Evolutionary conservation across 2,797 vertebrate species (phyloP).

Genomic region (Gymnocypris eckloni): DNA sequence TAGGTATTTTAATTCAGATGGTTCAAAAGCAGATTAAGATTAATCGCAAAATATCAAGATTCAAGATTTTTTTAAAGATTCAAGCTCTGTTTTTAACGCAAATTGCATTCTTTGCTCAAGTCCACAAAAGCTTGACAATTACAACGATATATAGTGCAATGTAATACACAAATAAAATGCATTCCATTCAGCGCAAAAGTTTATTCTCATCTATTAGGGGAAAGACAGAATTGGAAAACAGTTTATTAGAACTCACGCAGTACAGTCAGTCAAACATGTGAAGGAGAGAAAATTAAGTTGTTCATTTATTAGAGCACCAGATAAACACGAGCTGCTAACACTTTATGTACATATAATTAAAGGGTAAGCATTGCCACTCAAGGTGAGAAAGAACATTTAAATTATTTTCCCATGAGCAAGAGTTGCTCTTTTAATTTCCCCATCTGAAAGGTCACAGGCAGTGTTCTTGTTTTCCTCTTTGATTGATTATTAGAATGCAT

Average conservation of each 20-base stretch:
- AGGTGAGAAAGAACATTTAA: conserved; percentile 70
- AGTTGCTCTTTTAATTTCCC: conserved; percentile 82
- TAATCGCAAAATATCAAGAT: neutral
- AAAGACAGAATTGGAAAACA: conserved; percentile 32
- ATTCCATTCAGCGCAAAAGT: neutral
- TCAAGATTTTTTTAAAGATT: too few relatives aligned
- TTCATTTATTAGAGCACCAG: conserved; percentile 54
- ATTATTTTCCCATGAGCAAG: conserved; percentile 76
- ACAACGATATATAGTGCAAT: neutral
- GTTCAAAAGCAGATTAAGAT: neutral
- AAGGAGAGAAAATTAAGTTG: conserved; percentile 48
- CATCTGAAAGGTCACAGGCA: conserved; percentile 77
- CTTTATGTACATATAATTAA: conserved; percentile 76
- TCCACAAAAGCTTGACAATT: conserved; percentile 18
- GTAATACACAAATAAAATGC: neutral
- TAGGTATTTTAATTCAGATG: neutral
- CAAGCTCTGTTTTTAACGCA: neutral
- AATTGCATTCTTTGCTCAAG: neutral
- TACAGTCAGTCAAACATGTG: conserved; percentile 32
- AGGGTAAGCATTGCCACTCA: conserved; percentile 72
- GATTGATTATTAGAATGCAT: conserved; percentile 83
- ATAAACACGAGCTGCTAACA: conserved; percentile 48
- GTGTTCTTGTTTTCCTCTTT: conserved; percentile 79
- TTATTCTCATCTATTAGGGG: conserved; percentile 10
- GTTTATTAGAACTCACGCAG: conserved; percentile 46